Base-by-base conservation (phyloP, 2,888 invertebrate species). In the Drosophila ezoana region DNA sequence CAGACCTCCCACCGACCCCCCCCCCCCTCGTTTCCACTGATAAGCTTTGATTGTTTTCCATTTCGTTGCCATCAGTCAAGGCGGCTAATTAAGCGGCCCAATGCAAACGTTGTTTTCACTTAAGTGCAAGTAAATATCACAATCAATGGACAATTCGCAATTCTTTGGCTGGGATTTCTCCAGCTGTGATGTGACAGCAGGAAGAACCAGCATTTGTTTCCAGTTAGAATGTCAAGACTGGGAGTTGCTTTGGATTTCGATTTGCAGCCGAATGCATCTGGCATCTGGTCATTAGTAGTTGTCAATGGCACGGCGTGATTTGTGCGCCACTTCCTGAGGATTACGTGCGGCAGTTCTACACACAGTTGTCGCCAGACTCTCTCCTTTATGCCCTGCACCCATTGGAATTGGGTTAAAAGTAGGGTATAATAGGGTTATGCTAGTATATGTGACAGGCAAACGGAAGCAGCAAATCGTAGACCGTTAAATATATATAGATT, bases 91-190 rank as follows among this genome's bases (percentile, higher is more conserved):
- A 75, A 78, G 74, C 74, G 58, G 16, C 43, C 28, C 53, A 64
- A 44, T 40, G 72, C 78, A 62, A 75, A 70, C 78, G 59, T 66
- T 67, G 87, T 84, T 84, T 82, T 84, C 89, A 84, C 83, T 84
- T 87, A 84, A 84, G 89, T 84, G 83, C 83, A 84, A 84, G 89
- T 84, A 87, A 84, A 83, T 74, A 75, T 65, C 47, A 69, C 66
- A 77, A 58, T 72, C 77, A 45, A 52, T 48, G 58, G 44, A 20
- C 41, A 37, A 40, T 40, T 63, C 58, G 11, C 28, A 41, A 32
- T 18, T 5, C 40, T 40, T 9, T n/a, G 32, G 32, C 53, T 49
- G 14, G 1, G 28, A 8, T 28, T 28, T 28, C 28, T 28, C n/a
- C 72, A 68, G 32, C 45, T 48, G 54, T 81, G 64, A 61, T 48